Base-by-base conservation (phyloP, 2,797 vertebrate species). In the Propithecus perrieri region DNA sequence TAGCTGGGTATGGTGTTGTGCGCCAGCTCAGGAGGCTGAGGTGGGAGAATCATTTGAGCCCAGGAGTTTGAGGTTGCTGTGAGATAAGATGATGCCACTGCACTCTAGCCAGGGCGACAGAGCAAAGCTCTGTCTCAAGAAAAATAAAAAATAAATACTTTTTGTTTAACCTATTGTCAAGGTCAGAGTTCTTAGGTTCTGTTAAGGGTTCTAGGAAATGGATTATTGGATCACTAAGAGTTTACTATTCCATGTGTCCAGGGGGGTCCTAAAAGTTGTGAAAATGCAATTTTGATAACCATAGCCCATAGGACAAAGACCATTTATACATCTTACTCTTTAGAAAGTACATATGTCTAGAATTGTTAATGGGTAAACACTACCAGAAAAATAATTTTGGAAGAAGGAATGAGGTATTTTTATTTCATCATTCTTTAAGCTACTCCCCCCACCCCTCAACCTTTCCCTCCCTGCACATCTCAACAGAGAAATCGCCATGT, bases 121-220 rank as follows among this genome's bases (percentile, higher is more conserved):
- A 57, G 22, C 55, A 57, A 57, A 57, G 22, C 55, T 57, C 55
- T 57, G 55, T 57, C 55, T 57, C 55, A 24, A 57, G 8, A 24
- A 24, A 57, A 57, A 57, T 57, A 57, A 57, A 55, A 53, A 55
- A 53, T 55, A 53, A 55, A 55, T 57, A 24, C 22, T 57, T 46
- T 85, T 85, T 55, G 53, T 91, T 57, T 26, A 79, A n/a, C 30
- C 0, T 15, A 24, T 50, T 75, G 26, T 93, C 74, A 69, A 0
- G 38, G 50, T 89, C 67, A 85, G 83, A 91, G 80, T 55, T 89
- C 35, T 94, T 74, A 83, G 84, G 65, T 63, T 93, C 35, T 78
- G 38, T 53, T 24, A 79, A 89, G 35, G 2, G 3, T 43, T 83
- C 55, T 50, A 72, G 33, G 30, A 83, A 71, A 83, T 1, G 41